Evolutionary conservation across 2,797 vertebrate genomes (phyloP).

Genomic region (Neomorphus geoffroyi): DNA sequence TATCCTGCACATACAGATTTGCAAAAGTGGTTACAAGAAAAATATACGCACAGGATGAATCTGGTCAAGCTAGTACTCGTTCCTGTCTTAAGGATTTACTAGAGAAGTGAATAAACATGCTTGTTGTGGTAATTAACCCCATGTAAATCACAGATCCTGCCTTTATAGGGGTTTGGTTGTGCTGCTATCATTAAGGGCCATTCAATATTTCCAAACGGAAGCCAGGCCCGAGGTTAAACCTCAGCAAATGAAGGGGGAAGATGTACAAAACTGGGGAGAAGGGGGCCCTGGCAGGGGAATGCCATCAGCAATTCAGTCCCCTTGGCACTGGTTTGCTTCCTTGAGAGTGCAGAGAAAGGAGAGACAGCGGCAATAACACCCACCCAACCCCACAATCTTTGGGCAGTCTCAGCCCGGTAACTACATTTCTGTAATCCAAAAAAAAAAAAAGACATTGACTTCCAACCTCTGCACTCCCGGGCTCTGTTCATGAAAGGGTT

Average conservation of each 20-base stretch:
- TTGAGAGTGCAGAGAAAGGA: background rate
- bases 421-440: background rate
- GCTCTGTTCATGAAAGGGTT: background rate
- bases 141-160: conserved; percentile 38
- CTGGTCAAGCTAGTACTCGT: conserved; percentile 55
- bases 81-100: conserved; percentile 55
- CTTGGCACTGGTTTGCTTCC: background rate
- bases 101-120: conserved; percentile 54
- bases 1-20: background rate
- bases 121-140: conserved; percentile 56
- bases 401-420: background rate
- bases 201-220: conserved; percentile 24
- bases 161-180: conserved; percentile 37
- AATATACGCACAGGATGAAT: conserved; percentile 10
- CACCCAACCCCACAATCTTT: accelerated
- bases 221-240: background rate
- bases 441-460: background rate
- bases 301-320: background rate
- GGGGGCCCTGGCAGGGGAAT: background rate
- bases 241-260: background rate
- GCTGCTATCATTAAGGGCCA: conserved; percentile 11
- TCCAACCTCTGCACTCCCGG: accelerated
- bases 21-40: background rate
- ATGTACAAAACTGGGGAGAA: background rate
- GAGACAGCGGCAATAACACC: background rate